These are phyloP conservation scores for Drosophila arizonae DNA, from an alignment of 1,140 invertebrate species.

Conservation along the genomic window DNA sequence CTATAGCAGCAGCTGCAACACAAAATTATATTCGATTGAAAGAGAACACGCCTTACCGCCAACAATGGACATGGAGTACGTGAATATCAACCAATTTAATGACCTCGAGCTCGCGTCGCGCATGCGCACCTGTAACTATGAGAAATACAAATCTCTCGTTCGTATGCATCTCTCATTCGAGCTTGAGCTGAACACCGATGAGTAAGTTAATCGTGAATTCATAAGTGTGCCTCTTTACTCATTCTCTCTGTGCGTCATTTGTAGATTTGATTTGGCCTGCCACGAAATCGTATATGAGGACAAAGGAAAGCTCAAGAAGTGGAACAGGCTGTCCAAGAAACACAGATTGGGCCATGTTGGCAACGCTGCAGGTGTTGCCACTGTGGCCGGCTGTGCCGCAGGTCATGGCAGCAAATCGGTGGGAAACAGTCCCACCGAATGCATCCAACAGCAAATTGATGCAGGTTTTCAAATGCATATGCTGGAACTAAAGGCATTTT, in stretches of 20 bases:
- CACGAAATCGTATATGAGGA: constrained; percentile 86
- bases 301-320: constrained; percentile 87
- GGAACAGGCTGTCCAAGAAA: constrained; percentile 85
- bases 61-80: constrained; percentile 65
- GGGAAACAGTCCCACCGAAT: constrained; percentile 77
- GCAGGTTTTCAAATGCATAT: constrained; percentile 83
- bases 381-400: constrained; percentile 43
- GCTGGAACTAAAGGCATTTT: constrained; percentile 84
- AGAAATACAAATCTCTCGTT: constrained; percentile 93
- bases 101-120: constrained; percentile 69
- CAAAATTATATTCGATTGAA: constrained; percentile 1
- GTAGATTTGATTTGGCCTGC: constrained; percentile 79
- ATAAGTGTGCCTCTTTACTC: background rate
- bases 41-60: constrained; percentile 5
- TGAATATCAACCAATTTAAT: constrained; percentile 64
- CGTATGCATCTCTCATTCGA: constrained; percentile 96
- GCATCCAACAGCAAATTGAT: constrained; percentile 67
- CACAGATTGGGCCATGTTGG: constrained; percentile 55
- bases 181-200: constrained; percentile 91
- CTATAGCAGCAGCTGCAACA: constrained; percentile 27
- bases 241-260: background rate
- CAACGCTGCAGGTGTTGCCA: constrained; percentile 42
- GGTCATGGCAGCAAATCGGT: constrained; percentile 65
- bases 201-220: constrained; percentile 85
- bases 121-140: constrained; percentile 86